phyloP scores from a whole-genome alignment of 2,113 vertebrate genomes.

The Agelaius tricolor region DNA sequence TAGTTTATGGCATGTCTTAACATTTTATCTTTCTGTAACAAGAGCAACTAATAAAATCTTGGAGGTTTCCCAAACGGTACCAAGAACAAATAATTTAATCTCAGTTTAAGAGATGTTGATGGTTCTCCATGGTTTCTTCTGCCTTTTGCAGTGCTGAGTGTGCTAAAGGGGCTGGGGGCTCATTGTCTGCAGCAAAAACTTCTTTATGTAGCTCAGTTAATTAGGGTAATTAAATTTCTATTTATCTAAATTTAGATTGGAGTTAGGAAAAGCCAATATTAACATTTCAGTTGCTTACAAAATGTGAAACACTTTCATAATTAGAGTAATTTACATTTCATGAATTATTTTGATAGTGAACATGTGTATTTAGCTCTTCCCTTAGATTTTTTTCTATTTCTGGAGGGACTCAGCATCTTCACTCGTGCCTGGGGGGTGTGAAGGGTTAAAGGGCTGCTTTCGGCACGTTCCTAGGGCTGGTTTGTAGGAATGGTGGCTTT shows the following conservation, averaged over 20 bases:
- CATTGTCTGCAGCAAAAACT: background rate
- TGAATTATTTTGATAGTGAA: background rate
- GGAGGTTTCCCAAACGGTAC: constrained; percentile 45
- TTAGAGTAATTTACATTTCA: background rate
- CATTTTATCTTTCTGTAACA: constrained; percentile 62
- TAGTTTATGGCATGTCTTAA: constrained; percentile 44
- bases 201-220: background rate
- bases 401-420: background rate
- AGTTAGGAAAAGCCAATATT: background rate
- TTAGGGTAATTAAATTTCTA: background rate
- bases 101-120: background rate
- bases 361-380: background rate
- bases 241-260: background rate
- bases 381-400: rapidly evolving
- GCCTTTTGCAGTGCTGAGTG: rapidly evolving
- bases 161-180: background rate
- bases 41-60: constrained; percentile 35
- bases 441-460: background rate
- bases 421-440: rapidly evolving
- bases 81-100: constrained; percentile 6
- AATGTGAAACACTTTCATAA: background rate
- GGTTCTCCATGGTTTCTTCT: background rate
- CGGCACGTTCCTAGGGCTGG: background rate
- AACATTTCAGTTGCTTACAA: background rate
- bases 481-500: background rate